Evolutionary conservation across 2,113 vertebrate species (phyloP).

Genomic region (Oostethus manadensis): DNA sequence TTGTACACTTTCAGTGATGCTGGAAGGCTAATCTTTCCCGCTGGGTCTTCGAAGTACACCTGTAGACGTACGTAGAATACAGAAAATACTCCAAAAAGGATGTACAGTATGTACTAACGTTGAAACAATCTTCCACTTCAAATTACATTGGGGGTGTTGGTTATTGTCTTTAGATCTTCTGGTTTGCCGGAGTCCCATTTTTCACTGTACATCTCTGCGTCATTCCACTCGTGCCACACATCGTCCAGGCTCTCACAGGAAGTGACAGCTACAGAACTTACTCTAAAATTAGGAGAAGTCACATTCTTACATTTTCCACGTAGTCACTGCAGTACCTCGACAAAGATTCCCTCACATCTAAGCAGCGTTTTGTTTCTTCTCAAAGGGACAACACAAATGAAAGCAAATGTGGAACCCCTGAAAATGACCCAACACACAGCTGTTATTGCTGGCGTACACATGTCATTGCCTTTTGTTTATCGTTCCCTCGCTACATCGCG

Average conservation of each 20-base stretch:
- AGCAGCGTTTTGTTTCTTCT: too few relatives aligned
- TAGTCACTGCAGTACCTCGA: neutral
- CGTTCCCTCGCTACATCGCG: too few relatives aligned
- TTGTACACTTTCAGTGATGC: conserved; percentile 76
- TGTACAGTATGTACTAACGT: neutral
- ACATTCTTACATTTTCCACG: neutral
- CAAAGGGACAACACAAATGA: too few relatives aligned
- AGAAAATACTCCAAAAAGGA: neutral
- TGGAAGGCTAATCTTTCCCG: conserved; percentile 83
- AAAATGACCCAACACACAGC: too few relatives aligned
- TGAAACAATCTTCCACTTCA: neutral
- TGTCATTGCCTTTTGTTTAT: too few relatives aligned
- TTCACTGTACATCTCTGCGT: conserved; percentile 82
- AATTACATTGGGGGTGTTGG: conserved; percentile 73
- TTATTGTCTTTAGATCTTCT: conserved; percentile 75
- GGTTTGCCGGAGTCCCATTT: conserved; percentile 83
- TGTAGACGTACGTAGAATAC: conserved; percentile 35
- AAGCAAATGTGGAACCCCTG: too few relatives aligned
- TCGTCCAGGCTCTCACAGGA: conserved; percentile 38
- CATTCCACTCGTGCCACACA: conserved; percentile 91
- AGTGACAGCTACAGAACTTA: conserved; percentile 2
- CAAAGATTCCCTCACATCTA: neutral
- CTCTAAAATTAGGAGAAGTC: conserved; percentile 50
- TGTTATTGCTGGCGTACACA: too few relatives aligned
- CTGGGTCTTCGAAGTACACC: conserved; percentile 85